A percentile compares a stretch with the other conserved stretches of the same genome.
phyloP scores from a whole-genome alignment of 2,113 vertebrate genomes.

The Prionailurus bengalensis region DNA sequence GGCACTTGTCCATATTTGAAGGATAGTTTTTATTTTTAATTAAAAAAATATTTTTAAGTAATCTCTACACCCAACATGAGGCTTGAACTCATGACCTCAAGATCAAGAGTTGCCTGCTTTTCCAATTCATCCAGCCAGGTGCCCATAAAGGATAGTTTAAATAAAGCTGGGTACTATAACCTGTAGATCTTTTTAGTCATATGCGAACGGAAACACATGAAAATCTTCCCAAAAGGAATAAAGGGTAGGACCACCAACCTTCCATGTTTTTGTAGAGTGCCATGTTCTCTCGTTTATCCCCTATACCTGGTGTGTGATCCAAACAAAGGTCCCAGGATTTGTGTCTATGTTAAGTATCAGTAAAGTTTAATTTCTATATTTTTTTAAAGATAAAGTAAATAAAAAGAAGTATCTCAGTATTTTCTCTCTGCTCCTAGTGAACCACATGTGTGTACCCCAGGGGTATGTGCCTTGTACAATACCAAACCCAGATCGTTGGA shows the following conservation, averaged over 20 bases:
- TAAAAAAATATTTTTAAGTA: background rate
- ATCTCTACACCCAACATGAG: background rate
- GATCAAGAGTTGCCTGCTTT: background rate
- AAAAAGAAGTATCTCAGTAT: background rate
- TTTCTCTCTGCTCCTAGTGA: background rate
- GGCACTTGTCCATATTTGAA: background rate
- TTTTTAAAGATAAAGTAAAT: background rate
- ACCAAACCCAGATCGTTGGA: background rate
- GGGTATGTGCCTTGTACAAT: background rate
- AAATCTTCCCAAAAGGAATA: background rate
- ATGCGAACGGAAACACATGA: background rate
- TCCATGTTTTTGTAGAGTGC: background rate
- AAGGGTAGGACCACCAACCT: too few species aligned
- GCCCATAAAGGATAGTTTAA: background rate
- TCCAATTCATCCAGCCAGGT: background rate
- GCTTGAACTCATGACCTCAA: background rate
- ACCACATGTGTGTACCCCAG: background rate
- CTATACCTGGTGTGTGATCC: background rate
- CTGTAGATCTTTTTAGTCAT: background rate
- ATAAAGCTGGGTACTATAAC: background rate
- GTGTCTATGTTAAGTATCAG: background rate
- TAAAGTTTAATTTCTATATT: constrained; percentile 13
- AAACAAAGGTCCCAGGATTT: background rate
- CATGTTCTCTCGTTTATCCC: background rate
- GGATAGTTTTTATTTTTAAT: background rate